These are phyloP conservation scores for Yponomeuta malinellus DNA, from an alignment of 2,888 invertebrate genomes.

Conservation along the genomic window DNA sequence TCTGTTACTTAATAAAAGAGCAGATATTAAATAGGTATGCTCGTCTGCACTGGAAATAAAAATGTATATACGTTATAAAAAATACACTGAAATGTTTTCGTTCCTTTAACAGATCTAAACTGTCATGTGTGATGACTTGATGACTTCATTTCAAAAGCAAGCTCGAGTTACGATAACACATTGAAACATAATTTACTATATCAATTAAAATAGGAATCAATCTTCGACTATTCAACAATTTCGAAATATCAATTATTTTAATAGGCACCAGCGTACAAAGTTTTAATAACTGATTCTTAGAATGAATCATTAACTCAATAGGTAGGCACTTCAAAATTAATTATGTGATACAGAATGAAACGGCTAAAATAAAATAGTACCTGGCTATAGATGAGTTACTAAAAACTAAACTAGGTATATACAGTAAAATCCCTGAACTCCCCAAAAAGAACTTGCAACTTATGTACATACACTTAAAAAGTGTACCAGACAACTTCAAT, in stretches of 20 bases:
- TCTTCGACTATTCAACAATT: conserved; percentile 5
- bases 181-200: conserved; percentile 5
- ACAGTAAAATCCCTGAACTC: conserved; percentile 41
- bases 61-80: conserved; percentile 1
- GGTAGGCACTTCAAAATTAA: conserved; percentile 54
- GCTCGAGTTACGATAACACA: conserved; percentile 1
- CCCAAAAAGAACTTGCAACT: conserved; percentile 33
- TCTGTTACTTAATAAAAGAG: background rate
- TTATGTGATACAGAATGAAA: conserved; percentile 39
- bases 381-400: conserved; percentile 30
- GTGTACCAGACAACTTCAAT: conserved; percentile 31
- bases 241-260: conserved; percentile 12
- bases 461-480: conserved; percentile 64
- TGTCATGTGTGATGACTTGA: background rate
- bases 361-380: conserved; percentile 42
- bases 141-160: background rate
- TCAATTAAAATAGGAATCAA: conserved; percentile 7
- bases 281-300: conserved; percentile 7
- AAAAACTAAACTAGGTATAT: conserved; percentile 33
- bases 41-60: background rate
- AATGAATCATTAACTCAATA: conserved; percentile 27
- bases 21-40: background rate
- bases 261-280: conserved; percentile 23
- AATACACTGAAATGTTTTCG: background rate
- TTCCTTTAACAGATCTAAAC: background rate